Evolutionary conservation across 2,888 invertebrate genomes (phyloP).

Genomic region (Ctenicera cuprea): DNA sequence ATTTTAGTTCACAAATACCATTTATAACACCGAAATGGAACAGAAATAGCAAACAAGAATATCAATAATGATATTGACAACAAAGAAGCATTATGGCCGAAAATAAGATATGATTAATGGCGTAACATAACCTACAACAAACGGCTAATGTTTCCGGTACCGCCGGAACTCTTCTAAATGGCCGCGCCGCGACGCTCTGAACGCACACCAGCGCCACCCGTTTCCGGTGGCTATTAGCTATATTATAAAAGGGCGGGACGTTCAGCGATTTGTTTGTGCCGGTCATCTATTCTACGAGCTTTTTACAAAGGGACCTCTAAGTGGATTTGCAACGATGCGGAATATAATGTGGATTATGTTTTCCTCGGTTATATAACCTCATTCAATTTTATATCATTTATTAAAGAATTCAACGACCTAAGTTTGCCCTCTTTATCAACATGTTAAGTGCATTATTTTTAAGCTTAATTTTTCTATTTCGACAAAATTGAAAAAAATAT

Average conservation of each 20-base stretch:
- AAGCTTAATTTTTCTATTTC: neutral
- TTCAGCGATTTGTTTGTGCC: constrained; percentile 68
- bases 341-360: constrained; percentile 65
- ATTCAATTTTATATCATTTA: constrained; percentile 44
- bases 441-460: neutral
- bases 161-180: constrained; percentile 72
- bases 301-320: constrained; percentile 61
- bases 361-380: constrained; percentile 50
- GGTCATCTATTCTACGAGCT: constrained; percentile 62
- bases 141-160: constrained; percentile 72
- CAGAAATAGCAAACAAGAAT: constrained; percentile 71
- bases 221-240: constrained; percentile 71
- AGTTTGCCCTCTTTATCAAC: constrained; percentile 11
- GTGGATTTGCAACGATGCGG: constrained; percentile 67
- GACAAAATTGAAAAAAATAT: too few relatives aligned
- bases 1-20: constrained; percentile 70
- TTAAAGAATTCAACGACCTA: constrained; percentile 22
- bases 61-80: constrained; percentile 71
- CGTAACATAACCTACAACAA: constrained; percentile 69
- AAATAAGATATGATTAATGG: constrained; percentile 72
- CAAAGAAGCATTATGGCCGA: constrained; percentile 64
- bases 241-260: constrained; percentile 71
- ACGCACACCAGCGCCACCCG: constrained; percentile 66
- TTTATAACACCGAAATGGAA: constrained; percentile 70
- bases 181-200: constrained; percentile 63